Evolutionary conservation across 2,888 invertebrate genomes (phyloP).

Genomic region (Eretmocerus hayati): DNA sequence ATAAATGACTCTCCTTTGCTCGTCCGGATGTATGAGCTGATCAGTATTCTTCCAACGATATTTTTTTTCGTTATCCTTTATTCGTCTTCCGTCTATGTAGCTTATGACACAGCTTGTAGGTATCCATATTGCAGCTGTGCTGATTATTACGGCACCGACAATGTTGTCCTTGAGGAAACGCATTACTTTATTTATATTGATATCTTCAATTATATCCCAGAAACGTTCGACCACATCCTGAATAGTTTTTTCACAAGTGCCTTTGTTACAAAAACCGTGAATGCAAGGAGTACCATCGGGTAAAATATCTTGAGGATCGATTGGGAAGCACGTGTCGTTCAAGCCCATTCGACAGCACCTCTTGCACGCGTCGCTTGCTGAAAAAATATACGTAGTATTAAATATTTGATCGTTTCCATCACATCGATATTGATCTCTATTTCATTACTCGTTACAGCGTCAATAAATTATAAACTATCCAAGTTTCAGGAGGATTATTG

Average conservation of each 20-base stretch:
- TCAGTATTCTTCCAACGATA: slow-evolving; percentile 67
- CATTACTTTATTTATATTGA: slow-evolving; percentile 87
- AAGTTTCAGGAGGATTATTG: too few relatives aligned
- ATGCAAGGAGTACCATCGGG: slow-evolving; percentile 94
- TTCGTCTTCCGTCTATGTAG: slow-evolving; percentile 72
- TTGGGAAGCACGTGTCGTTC: slow-evolving; percentile 87
- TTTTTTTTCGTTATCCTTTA: slow-evolving; percentile 64
- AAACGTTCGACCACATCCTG: slow-evolving; percentile 93
- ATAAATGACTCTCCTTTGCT: slow-evolving; percentile 63
- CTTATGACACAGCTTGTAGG: slow-evolving; percentile 84
- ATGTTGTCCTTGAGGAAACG: slow-evolving; percentile 87
- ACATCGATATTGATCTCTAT: too few relatives aligned
- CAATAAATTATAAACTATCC: too few relatives aligned
- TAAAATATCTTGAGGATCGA: slow-evolving; percentile 79
- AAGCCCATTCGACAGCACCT: slow-evolving; percentile 87
- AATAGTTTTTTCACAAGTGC: slow-evolving; percentile 87
- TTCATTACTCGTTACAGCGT: too few relatives aligned
- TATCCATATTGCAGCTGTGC: slow-evolving; percentile 91
- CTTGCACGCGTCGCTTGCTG: slow-evolving; percentile 87
- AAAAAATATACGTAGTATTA: slow-evolving; percentile 32
- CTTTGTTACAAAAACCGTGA: slow-evolving; percentile 94
- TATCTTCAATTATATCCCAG: slow-evolving; percentile 96
- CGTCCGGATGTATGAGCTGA: slow-evolving; percentile 64
- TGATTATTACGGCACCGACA: slow-evolving; percentile 84
- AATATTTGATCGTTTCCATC: too few relatives aligned